Conservation (phyloP, 2,113 vertebrate species). For the Zapornia atra region DNA sequence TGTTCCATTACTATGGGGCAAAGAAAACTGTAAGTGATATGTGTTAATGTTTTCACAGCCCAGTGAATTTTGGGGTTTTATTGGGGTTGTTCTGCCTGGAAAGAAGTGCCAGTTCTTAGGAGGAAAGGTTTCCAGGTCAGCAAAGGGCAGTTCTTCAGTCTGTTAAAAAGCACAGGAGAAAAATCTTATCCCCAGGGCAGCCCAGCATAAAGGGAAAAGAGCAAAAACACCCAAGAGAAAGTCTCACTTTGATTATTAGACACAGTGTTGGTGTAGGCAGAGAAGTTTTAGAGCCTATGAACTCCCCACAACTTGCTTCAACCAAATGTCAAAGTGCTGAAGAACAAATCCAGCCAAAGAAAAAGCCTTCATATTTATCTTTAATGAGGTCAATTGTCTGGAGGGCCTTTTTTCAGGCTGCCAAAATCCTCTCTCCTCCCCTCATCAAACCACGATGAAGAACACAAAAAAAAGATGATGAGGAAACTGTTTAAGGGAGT, state of each 20-base stretch:
- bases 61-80: background rate
- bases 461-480: background rate
- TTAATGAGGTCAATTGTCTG: background rate
- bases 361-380: background rate
- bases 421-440: background rate
- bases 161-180: background rate
- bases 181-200: background rate
- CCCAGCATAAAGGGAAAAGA: background rate
- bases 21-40: background rate
- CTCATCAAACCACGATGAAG: background rate
- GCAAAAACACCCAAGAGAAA: background rate
- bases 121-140: background rate
- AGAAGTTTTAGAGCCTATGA: background rate
- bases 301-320: background rate
- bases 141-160: background rate
- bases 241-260: background rate
- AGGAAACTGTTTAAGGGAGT: background rate
- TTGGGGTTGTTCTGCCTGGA: background rate
- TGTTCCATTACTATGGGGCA: background rate
- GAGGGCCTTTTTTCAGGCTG: background rate
- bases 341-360: background rate
- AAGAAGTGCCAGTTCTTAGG: background rate
- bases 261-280: background rate
- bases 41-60: background rate
- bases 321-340: background rate